Evolutionary conservation across 2,797 vertebrate species (phyloP).

Genomic region (Bradypus variegatus): DNA sequence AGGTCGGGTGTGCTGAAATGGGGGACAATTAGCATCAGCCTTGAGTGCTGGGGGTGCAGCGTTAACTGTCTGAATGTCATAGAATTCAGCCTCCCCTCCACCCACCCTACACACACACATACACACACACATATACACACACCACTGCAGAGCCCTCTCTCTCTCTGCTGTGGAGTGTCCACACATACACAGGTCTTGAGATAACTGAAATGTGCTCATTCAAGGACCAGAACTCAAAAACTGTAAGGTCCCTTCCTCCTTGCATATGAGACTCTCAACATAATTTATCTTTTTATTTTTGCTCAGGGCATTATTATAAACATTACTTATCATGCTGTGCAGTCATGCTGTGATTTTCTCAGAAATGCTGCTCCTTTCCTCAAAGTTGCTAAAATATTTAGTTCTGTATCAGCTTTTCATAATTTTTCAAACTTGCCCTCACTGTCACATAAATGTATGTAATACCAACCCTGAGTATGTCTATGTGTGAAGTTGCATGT

Average conservation of each 20-base stretch:
- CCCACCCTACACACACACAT: background rate
- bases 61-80: slow-evolving; percentile 24
- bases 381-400: slow-evolving; percentile 11
- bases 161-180: background rate
- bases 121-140: background rate
- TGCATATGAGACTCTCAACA: background rate
- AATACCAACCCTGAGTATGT: too few species aligned
- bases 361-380: background rate
- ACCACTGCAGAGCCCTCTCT: background rate
- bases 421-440: background rate
- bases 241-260: background rate
- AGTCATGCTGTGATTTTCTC: background rate
- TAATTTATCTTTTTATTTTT: background rate
- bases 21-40: slow-evolving; percentile 43
- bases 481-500: too few species aligned
- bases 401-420: slow-evolving; percentile 19
- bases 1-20: slow-evolving; percentile 37
- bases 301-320: background rate
- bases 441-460: background rate
- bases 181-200: background rate
- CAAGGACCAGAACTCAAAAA: background rate
- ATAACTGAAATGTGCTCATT: background rate
- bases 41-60: background rate
- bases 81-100: background rate
- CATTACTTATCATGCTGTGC: background rate